Percentiles rank a stretch among this genome's conserved stretches.
Conservation (phyloP, 2,113 vertebrate species). For the Dicerorhinus sumatrensis region DNA sequence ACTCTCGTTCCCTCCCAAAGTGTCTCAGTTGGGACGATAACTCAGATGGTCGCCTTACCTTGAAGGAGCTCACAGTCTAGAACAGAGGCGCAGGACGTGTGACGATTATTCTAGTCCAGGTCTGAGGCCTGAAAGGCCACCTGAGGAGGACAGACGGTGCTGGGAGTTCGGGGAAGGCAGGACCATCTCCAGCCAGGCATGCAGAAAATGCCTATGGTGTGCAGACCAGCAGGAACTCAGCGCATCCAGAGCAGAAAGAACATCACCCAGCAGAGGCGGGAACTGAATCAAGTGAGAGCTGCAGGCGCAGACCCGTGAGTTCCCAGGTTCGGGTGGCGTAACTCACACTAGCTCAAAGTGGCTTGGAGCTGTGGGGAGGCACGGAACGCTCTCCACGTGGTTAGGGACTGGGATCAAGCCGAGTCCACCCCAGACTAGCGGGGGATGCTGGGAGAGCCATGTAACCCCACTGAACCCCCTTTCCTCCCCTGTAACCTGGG, state of each 20-base stretch:
- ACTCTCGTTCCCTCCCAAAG: rapidly evolving
- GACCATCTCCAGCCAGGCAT: rapidly evolving
- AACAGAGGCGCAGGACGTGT: rapidly evolving
- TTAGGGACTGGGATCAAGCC: too few relatives aligned
- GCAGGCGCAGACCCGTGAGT: rapidly evolving
- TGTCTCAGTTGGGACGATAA: rapidly evolving
- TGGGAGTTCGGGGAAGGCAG: neutral
- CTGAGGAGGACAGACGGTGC: rapidly evolving
- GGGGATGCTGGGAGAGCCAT: rapidly evolving
- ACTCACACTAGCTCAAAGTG: rapidly evolving
- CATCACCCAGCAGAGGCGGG: rapidly evolving
- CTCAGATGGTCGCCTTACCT: neutral
- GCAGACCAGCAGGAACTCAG: rapidly evolving
- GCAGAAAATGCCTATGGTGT: rapidly evolving
- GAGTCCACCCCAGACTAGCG: rapidly evolving
- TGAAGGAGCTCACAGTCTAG: neutral
- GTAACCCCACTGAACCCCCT: rapidly evolving
- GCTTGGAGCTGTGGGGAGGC: rapidly evolving
- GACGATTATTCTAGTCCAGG: neutral
- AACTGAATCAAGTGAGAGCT: rapidly evolving
- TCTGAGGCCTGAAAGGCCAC: rapidly evolving
- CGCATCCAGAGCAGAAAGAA: rapidly evolving
- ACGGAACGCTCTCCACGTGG: rapidly evolving
- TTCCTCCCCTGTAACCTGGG: too few relatives aligned
- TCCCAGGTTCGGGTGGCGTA: rapidly evolving